phyloP scores from a whole-genome alignment of 2,113 vertebrate genomes.

The Physeter macrocephalus region DNA sequence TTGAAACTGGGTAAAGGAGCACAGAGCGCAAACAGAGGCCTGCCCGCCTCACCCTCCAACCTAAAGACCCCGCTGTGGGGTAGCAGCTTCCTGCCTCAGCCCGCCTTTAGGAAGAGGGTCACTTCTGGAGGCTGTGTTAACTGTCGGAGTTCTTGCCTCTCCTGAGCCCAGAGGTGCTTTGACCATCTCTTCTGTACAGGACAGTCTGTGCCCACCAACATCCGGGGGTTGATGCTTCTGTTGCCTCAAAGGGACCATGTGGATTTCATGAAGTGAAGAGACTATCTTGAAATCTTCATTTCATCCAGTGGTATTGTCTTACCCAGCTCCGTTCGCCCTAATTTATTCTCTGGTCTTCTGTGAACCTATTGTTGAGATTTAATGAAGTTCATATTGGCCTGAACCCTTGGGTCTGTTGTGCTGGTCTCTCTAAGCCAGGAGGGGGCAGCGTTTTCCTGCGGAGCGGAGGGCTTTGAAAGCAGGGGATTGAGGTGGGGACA shows the following conservation, averaged over 20 bases:
- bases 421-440: slow-evolving; percentile 63
- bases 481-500: not conserved
- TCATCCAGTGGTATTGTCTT: slow-evolving; percentile 57
- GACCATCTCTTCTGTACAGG: slow-evolving; percentile 51
- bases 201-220: slow-evolving; percentile 64
- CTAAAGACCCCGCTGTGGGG: not conserved
- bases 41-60: not conserved
- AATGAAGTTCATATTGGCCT: slow-evolving; percentile 64
- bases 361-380: slow-evolving; percentile 66
- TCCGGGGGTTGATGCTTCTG: slow-evolving; percentile 61
- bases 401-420: not conserved
- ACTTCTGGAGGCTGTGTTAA: slow-evolving; percentile 39
- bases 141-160: not conserved
- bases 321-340: slow-evolving; percentile 35
- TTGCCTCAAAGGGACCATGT: slow-evolving; percentile 56
- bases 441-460: slow-evolving; percentile 82
- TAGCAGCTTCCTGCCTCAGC: not conserved
- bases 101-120: not conserved
- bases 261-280: slow-evolving; percentile 61
- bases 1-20: slow-evolving; percentile 28
- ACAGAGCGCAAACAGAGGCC: not conserved
- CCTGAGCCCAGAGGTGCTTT: slow-evolving; percentile 40
- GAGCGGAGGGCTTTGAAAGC: not conserved
- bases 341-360: slow-evolving; percentile 64
- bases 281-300: slow-evolving; percentile 29